Base-by-base conservation (phyloP, 2,888 invertebrate species). In the Mylabris sibirica region DNA sequence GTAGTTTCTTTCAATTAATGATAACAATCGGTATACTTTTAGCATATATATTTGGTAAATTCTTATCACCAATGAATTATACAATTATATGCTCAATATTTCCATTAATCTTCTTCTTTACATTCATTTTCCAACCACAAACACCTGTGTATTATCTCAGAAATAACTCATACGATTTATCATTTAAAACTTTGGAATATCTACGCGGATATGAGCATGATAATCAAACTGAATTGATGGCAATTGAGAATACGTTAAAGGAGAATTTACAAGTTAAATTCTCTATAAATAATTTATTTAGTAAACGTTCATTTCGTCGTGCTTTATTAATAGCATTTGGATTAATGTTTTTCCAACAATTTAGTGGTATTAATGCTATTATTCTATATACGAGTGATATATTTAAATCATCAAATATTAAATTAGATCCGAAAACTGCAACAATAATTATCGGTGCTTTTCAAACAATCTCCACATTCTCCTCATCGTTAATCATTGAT, bases 331-430 rank as follows among this genome's bases (percentile, higher is more conserved):
- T 95, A 68, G 91, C 91, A 73, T 90, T 92, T 80, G 90, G 92
- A 3, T 87, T 97, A 8, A 96, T 97, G 96, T 86, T 95, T 77
- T 94, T 96, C 85, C 97, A 97, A 81, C 97, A 97, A 82, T 86
- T 96, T 66, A 91, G 92, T 70, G 95, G 95, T 49, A 90, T 94
- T 63, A 95, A 95, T 78, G 93, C 93, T 0, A 92, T 95, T 6
- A 92, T 95, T 73, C 93, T 95, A 83, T 95, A 94, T 79, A 89
- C 92, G 0, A 89, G 89, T 0, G 83, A 87, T 2, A 97, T 97
- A 70, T 96, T 97, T 83, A 78, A 84, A 63, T 88, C 87, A 41
- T 90, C 93, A 12, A 90, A 89, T 4, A 88, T 89, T 1, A 72
- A 84, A 0, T 86, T 94, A 26, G 84, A 88, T 14, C 82, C 90